Percentiles rank a stretch among this genome's conserved stretches.
phyloP scores from a whole-genome alignment of 2,113 vertebrate species.

The Penelope pileata region DNA sequence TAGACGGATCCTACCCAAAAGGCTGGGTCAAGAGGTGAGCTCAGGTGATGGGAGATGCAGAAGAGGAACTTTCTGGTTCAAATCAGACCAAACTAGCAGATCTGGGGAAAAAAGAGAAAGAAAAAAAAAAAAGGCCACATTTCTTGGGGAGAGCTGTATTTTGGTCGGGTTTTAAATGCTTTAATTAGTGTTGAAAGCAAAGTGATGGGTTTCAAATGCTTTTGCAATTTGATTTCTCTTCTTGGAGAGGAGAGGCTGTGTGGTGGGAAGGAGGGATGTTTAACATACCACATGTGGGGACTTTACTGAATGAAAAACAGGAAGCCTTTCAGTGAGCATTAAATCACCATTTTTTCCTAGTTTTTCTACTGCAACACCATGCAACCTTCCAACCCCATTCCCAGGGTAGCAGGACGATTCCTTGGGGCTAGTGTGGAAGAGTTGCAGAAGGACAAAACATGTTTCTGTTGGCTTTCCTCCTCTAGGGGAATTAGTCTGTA shows the following conservation, averaged over 20 bases:
- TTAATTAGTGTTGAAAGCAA: neutral
- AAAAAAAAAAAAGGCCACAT: neutral
- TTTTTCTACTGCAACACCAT: neutral
- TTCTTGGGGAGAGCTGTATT: accelerated
- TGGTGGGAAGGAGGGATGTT: neutral
- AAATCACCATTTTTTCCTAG: neutral
- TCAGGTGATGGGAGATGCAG: neutral
- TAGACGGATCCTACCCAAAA: neutral
- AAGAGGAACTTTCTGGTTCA: neutral
- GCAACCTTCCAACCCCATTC: neutral
- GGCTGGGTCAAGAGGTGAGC: neutral
- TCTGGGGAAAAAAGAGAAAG: too few relatives aligned
- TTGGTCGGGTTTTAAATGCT: neutral
- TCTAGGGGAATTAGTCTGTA: neutral
- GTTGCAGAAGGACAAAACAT: neutral
- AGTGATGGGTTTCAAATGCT: neutral
- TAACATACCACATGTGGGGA: neutral
- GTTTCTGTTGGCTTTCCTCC: neutral
- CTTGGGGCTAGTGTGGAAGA: neutral
- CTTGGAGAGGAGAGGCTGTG: neutral
- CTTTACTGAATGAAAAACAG: neutral
- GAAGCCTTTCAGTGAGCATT: neutral
- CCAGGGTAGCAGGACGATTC: neutral
- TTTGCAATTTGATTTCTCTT: neutral
- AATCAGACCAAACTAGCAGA: neutral